These are phyloP conservation scores for Pomacea canaliculata DNA, from an alignment of 2,888 invertebrate genomes.

Conservation along the genomic window DNA sequence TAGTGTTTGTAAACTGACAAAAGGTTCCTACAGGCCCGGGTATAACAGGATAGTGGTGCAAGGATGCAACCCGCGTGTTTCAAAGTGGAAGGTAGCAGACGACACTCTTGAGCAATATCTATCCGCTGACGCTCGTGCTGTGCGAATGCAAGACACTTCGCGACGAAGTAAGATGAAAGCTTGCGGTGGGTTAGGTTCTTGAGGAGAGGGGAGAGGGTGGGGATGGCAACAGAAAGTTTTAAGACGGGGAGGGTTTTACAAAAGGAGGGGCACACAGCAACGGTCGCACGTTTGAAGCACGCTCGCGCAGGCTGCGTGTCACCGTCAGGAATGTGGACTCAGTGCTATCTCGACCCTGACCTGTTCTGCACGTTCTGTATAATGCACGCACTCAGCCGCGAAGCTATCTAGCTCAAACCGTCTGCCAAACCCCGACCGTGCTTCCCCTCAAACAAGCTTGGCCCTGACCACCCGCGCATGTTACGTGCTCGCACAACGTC, in stretches of 20 bases:
- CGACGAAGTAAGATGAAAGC: background rate
- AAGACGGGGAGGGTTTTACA: background rate
- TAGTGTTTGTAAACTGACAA: too few species aligned
- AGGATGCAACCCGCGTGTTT: too few species aligned
- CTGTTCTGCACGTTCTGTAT: constrained; percentile 30
- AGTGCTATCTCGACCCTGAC: constrained; percentile 29
- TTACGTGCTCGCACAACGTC: constrained; percentile 33
- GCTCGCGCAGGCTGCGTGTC: constrained; percentile 16
- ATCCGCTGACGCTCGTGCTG: constrained; percentile 10
- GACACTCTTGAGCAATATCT: too few species aligned
- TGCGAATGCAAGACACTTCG: background rate
- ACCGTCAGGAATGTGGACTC: constrained; percentile 20
- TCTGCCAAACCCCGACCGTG: constrained; percentile 20
- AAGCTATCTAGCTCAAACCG: constrained; percentile 28
- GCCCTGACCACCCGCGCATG: constrained; percentile 32
- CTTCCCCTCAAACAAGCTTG: constrained; percentile 19
- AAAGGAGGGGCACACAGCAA: background rate
- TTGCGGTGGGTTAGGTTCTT: background rate
- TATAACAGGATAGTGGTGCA: too few species aligned
- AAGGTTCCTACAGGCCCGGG: too few species aligned
- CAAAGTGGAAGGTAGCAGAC: too few species aligned
- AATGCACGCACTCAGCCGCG: constrained; percentile 37
- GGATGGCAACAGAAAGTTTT: constrained; percentile 3
- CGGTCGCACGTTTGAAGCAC: constrained; percentile 18
- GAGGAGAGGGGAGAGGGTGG: background rate